Base-by-base conservation (phyloP, 1,140 invertebrate genomes). In the Heliconius himera region DNA sequence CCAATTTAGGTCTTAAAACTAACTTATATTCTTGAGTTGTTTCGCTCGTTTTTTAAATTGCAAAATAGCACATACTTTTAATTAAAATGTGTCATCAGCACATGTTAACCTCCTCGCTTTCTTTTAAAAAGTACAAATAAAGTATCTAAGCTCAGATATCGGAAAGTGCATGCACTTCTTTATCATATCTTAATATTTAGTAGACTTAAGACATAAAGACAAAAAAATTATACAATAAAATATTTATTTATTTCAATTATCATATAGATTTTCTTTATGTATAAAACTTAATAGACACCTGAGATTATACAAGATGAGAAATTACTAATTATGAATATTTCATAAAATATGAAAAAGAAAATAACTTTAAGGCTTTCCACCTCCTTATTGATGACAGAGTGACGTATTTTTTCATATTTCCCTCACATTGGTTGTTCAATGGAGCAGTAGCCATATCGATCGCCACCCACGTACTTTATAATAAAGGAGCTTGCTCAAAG, bases 401-500 rank as follows among this genome's bases (percentile, higher is more conserved):
- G 20, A 60, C 20, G 54, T 66, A 66, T 66, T 66, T 66, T 66
- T 66, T 66, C 22, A 66, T 66, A 26, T 29, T 66, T 66, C 1
- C 22, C 22, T 13, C 1, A 26, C 60, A 29, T 66, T 66, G 1
- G 22, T 29, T 66, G 60, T 66, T 66, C 26, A 29, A 66, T 29
- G 60, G 22, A 66, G 60, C 60, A 66, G 60, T 66, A 29, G 22
- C 9, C 22, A 66, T 66, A 66, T 66, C 60, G 60, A 66, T 66
- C 60, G 60, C 26, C 60, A 66, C 60, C 60, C 60, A 66, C 60
- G 13, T 66, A 66, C 60, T 66, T 29, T 66, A 66, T 66, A 26
- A 66, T 66, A 66, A 66, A 66, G 60, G 60, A 66, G 60, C 26
- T 66, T 29, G 9, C 26, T 66, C 26, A 66, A 66, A 29, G 22